Evolutionary conservation across 2,888 invertebrate species (phyloP), one percentile per base, ranked within the genome.

Genomic region (Mycalesis mineus): DNA sequence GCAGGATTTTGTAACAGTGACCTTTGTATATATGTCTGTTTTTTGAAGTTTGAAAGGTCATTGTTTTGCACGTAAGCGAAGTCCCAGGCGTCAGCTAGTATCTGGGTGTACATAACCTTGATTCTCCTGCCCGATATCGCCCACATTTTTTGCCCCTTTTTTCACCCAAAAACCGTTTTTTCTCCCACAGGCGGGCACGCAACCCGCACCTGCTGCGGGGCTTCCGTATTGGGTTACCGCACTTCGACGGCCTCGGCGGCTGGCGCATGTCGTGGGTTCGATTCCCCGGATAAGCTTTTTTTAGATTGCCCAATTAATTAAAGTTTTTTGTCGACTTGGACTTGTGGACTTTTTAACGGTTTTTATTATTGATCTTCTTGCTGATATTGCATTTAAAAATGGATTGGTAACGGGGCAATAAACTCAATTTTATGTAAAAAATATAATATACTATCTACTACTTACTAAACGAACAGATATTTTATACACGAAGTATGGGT

Each of bases 161-260:
- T 50, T 39, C 14, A 28, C 41, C 22, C 8, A 42, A 52, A 52
- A 31, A 42, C 14, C 29, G 17, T 52, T 52, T 52, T 52, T 52
- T 52, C 33, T 3, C 52, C 15, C 31, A 52, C 52, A 52, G 52
- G 33, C 50, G 11, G 9, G 52, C 52, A 52, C 42, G 52, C 52
- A 52, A 52, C 41, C 41, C 29, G 52, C 67, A 67, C 68, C 68
- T 66, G 65, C 55, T 52, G 48, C 29, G 51, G 41, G 68, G 70
- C 70, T 70, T 70, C 70, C 58, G 60, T 69, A 68, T 70, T 55
- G 47, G 22, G 61, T 70, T 70, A 69, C 70, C 44, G 68, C 68
- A 71, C 69, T 71, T 69, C 52, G 47, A 52, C 17, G 71, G 68
- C 57, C 45, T 68, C 67, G 57, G 65, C 66, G 55, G 37, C 51